Evolutionary conservation across 2,888 invertebrate genomes (phyloP).

Genomic region (Aphidius colemani): DNA sequence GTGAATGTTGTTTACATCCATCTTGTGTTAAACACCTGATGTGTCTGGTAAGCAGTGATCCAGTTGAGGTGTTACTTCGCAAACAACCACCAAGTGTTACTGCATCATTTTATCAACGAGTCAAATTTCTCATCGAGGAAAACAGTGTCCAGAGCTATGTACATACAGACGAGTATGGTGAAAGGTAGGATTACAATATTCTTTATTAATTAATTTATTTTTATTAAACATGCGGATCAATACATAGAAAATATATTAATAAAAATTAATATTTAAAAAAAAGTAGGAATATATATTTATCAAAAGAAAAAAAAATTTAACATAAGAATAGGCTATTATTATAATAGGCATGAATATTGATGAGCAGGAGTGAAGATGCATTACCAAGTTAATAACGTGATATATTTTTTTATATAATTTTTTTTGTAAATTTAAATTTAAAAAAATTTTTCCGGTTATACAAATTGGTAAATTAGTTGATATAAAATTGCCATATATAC

Average conservation of each 20-base stretch:
- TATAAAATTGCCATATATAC: not conserved
- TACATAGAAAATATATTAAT: constrained; percentile 22
- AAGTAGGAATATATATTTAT: constrained; percentile 15
- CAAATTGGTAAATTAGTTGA: constrained; percentile 1
- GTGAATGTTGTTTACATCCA: constrained; percentile 93
- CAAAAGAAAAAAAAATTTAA: constrained; percentile 28
- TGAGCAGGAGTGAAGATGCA: constrained; percentile 16
- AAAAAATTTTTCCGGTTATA: not conserved
- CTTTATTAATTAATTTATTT: constrained; percentile 31
- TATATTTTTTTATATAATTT: not conserved
- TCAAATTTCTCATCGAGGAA: constrained; percentile 97
- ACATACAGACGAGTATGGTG: constrained; percentile 95
- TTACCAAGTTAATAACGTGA: not conserved
- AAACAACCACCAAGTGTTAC: constrained; percentile 97
- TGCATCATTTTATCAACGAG: constrained; percentile 95
- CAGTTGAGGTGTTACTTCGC: constrained; percentile 91
- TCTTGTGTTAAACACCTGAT: constrained; percentile 89
- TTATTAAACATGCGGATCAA: constrained; percentile 19
- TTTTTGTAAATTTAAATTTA: constrained; percentile 1
- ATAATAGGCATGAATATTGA: not conserved
- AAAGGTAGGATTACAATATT: constrained; percentile 78
- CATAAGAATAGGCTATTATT: constrained; percentile 14
- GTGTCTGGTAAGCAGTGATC: constrained; percentile 95
- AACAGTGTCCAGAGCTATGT: constrained; percentile 99
- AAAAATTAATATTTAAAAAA: constrained; percentile 8